A percentile compares a stretch with the other conserved stretches of the same genome.
Conservation (phyloP, 2,113 vertebrate genomes). For the Campylomormyrus tamandua region DNA sequence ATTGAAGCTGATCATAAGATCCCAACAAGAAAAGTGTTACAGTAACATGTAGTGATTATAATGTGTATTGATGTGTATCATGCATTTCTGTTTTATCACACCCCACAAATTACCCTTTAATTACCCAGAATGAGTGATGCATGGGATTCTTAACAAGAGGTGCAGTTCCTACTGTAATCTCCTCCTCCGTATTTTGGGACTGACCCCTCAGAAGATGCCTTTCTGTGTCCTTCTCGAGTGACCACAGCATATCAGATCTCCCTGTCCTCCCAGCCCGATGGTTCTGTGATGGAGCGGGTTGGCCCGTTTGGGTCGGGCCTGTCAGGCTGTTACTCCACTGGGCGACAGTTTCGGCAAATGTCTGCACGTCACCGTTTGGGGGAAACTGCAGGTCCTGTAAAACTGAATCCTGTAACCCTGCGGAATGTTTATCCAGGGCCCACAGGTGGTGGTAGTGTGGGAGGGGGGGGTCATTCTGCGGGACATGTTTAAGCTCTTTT, state of each 20-base stretch:
- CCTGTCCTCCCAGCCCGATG: not conserved
- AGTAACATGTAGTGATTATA: not conserved
- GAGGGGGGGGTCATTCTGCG: not conserved
- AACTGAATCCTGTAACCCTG: constrained; percentile 33
- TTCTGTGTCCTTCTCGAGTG: not conserved
- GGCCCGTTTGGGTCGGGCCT: not conserved
- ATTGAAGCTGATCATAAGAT: not conserved
- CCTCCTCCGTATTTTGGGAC: not conserved
- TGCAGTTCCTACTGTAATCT: not conserved
- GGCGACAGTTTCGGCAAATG: constrained; percentile 16
- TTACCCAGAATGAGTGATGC: not conserved
- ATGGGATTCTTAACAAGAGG: not conserved
- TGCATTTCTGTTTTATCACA: not conserved
- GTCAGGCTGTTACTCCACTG: constrained; percentile 23
- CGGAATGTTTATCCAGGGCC: constrained; percentile 30
- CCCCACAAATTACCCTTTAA: not conserved
- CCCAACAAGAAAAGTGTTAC: not conserved
- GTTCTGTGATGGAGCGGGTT: not conserved
- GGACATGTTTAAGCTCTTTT: constrained; percentile 29
- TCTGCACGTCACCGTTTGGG: constrained; percentile 28
- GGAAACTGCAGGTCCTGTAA: constrained; percentile 36
- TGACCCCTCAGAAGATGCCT: not conserved
- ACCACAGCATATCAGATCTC: not conserved
- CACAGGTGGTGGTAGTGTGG: not conserved
- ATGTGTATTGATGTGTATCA: not conserved